A percentile compares a stretch with the other conserved stretches of the same genome.
These are phyloP conservation scores for Ptiloglossa arizonensis DNA, from an alignment of 1,140 invertebrate genomes.

Conservation along the genomic window DNA sequence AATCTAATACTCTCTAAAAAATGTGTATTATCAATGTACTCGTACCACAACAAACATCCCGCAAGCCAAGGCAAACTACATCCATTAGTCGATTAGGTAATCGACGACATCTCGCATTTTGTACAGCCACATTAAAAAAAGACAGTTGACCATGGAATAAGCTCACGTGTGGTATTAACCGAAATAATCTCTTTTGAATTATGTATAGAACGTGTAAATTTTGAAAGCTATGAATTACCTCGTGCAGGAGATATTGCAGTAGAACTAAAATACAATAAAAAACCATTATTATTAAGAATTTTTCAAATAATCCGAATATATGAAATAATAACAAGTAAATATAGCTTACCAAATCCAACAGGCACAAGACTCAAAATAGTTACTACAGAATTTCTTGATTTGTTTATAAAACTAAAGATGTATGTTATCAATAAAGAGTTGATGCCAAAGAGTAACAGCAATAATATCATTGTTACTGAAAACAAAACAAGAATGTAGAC, in stretches of 20 bases:
- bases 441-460: constrained; percentile 73
- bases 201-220: constrained; percentile 54
- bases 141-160: constrained; percentile 75
- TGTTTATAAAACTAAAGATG: constrained; percentile 73
- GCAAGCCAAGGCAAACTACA: constrained; percentile 52
- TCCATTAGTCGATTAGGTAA: constrained; percentile 67
- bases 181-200: constrained; percentile 74
- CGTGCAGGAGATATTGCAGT: constrained; percentile 62
- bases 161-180: constrained; percentile 75
- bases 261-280: constrained; percentile 68
- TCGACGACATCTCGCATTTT: constrained; percentile 75
- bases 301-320: not conserved
- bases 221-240: constrained; percentile 9
- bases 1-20: constrained; percentile 22
- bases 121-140: constrained; percentile 67
- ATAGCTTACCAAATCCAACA: constrained; percentile 68
- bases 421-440: constrained; percentile 72
- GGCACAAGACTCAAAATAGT: constrained; percentile 70
- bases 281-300: not conserved
- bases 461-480: constrained; percentile 70
- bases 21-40: constrained; percentile 12
- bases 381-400: constrained; percentile 68
- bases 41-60: constrained; percentile 72
- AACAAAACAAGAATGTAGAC: constrained; percentile 46
- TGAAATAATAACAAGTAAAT: not conserved